phyloP scores from a whole-genome alignment of 2,888 invertebrate genomes.

The Pammene fasciana region DNA sequence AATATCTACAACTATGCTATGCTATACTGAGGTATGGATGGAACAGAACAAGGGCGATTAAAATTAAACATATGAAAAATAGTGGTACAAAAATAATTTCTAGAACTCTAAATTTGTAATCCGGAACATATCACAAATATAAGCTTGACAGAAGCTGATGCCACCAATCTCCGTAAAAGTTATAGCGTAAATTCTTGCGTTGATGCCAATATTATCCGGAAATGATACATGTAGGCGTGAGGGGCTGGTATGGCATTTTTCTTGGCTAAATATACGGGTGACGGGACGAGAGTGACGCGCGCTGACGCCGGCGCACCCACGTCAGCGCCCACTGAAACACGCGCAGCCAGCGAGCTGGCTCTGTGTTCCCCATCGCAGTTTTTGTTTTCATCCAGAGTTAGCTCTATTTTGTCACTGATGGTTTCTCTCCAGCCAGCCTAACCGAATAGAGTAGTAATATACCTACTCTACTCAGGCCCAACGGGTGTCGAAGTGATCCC shows the following conservation, averaged over 20 bases:
- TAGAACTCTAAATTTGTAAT: constrained; percentile 20
- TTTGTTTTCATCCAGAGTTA: too few species aligned
- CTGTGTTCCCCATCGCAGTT: too few species aligned
- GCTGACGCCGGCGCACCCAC: constrained; percentile 68
- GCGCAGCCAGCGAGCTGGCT: constrained; percentile 47
- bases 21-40: neutral
- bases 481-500: too few species aligned
- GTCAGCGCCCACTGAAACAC: constrained; percentile 73
- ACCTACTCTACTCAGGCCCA: too few species aligned
- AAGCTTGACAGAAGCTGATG: constrained; percentile 18
- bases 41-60: constrained; percentile 11
- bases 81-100: constrained; percentile 13
- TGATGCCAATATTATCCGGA: constrained; percentile 68
- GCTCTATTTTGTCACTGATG: too few species aligned
- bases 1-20: too few species aligned
- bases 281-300: constrained; percentile 68
- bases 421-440: too few species aligned
- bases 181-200: constrained; percentile 52
- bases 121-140: constrained; percentile 33
- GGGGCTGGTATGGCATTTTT: constrained; percentile 47
- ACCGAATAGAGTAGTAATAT: too few species aligned
- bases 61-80: constrained; percentile 15
- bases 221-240: constrained; percentile 65
- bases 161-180: constrained; percentile 24
- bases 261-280: constrained; percentile 73